These are phyloP conservation scores for Pristionchus fissidentatus DNA, from an alignment of 2,888 invertebrate species.

Conservation along the genomic window DNA sequence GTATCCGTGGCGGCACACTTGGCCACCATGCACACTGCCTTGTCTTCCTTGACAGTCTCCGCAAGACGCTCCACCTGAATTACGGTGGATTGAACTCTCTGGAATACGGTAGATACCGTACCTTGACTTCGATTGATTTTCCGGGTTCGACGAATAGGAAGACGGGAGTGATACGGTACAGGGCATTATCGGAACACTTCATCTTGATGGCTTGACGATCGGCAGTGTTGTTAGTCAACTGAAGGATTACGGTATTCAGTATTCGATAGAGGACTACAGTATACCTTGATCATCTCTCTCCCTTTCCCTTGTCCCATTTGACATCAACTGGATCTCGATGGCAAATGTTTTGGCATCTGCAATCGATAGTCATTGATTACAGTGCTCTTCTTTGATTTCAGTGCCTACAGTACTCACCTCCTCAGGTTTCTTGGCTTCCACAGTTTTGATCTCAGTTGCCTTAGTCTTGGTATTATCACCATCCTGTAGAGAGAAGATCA, in stretches of 20 bases:
- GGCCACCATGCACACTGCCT: conserved; percentile 38
- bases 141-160: conserved; percentile 39
- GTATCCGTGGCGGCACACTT: conserved; percentile 23
- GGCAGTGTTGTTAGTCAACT: conserved; percentile 9
- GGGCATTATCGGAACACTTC: conserved; percentile 41
- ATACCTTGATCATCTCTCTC: conserved; percentile 41
- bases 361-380: conserved; percentile 16
- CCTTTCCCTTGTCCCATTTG: conserved; percentile 41
- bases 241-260: not conserved
- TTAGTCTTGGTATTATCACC: not conserved
- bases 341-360: not conserved
- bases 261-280: not conserved
- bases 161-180: conserved; percentile 41
- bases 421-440: not conserved
- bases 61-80: not conserved
- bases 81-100: not conserved
- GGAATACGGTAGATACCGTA: not conserved
- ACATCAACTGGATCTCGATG: conserved; percentile 18
- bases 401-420: conserved; percentile 9
- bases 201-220: conserved; percentile 42
- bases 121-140: conserved; percentile 27
- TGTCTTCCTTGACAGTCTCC: conserved; percentile 42
- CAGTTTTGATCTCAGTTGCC: not conserved
- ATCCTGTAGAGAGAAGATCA: not conserved
- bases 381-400: not conserved